Base-by-base conservation (phyloP, 2,113 vertebrate species). In the Heliornis fulica region DNA sequence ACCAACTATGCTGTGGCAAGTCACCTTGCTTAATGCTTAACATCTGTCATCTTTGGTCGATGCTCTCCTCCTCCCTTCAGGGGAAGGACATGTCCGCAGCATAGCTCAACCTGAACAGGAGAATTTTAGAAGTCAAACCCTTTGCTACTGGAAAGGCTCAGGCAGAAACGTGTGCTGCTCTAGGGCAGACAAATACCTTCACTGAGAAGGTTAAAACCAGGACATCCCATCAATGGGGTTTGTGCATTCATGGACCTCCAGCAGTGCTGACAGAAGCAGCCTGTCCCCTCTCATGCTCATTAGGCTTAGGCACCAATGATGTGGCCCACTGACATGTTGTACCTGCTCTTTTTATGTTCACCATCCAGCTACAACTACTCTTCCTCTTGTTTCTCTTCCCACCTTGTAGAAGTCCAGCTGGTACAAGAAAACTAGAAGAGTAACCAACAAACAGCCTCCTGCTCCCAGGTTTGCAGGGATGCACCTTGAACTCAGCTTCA, bases 141-240 rank as follows among this genome's bases (percentile, higher is more conserved):
- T 54, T 50, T 71, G 65, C 68, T 69, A 23, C 8, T 26, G 54
- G n/a, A 81, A 81, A 87, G 92, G 57, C 66, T 3, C 53, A 79
- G 1, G 13, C 13, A 94, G 66, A 89, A 78, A 63, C 2, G 10
- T 7, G 38, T 64, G 63, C 46, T 8, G 43, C 86, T 92, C 70
- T 41, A 68, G 68, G 71, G 75, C 64, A 5, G 5, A 91, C 57
- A 96, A 95, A 94, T 70, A 71, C 64, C 81, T 79, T 45, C 38
- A 16, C n/a, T 71, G 75, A 87, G 82, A 90, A 82, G 77, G 75
- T 95, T 93, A 94, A 97, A 95, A 95, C 23, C 93, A 79, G 90
- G 86, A 96, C 95, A 93, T 70, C 71, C 66, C 18, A 16, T 91
- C 83, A 90, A 23, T 22, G 43, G 68, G 50, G 41, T 75, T 74